Evolutionary conservation across 1,140 invertebrate species (phyloP), one percentile per base, ranked within the genome.

Genomic region (Plutomurus gul): DNA sequence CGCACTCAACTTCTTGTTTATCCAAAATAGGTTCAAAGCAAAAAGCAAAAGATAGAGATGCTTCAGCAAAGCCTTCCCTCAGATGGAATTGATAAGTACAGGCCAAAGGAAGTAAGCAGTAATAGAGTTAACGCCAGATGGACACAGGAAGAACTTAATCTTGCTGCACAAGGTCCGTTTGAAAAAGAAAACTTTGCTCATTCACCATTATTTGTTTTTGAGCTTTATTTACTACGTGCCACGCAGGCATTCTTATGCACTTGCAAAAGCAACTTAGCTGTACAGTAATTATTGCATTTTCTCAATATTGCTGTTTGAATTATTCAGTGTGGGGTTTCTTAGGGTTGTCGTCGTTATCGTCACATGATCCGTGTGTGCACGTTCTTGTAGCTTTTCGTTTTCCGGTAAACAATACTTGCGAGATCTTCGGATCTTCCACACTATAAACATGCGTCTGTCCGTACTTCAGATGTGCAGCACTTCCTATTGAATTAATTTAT

Each of bases 11-110:
- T 71, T 40, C 25, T 71, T 4, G 13, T 60, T 8, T 30, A 39
- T 72, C 36, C 16, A 39, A 22, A 30, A 43, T 8, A 46, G 27
- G 37, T 49, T 27, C 39, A 74, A 43, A 43, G 72, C 43, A 97
- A 97, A 85, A 98, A 98, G 85, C 96, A 98, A 86, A 91, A 92
- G 84, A 91, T 97, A 70, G 94, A 94, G 85, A 90, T 94, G 73
- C 88, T 96, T 84, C 95, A 95, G 86, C 89, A 92, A 74, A 92
- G 93, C 87, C 43, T 77, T 56, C 90, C 90, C n/a, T 84, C 87
- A 13, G 91, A 92, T 75, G 91, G 90, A 33, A 91, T 96, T 60
- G 92, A 95, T 81, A 91, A 93, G 46, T 87, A 93, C 56, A 89
- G 92, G 84, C 91, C 92, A 27, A 51, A 74, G 18, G 77, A 82